These are phyloP conservation scores for Gymnopithys bicolor DNA, from an alignment of 2,797 vertebrate species.

Conservation along the genomic window DNA sequence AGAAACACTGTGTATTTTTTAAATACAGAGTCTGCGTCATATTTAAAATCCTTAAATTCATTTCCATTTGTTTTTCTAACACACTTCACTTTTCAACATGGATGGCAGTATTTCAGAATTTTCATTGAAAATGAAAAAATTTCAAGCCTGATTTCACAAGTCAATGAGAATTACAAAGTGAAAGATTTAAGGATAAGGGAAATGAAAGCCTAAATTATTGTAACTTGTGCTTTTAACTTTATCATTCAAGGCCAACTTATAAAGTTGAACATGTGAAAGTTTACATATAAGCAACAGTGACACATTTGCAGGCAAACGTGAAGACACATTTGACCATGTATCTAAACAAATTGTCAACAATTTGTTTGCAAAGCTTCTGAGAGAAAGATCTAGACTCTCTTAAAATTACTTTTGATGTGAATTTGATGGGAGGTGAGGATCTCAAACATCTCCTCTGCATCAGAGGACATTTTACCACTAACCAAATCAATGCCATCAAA, in stretches of 20 bases:
- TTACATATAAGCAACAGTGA: slow-evolving; percentile 3
- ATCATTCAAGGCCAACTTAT: slow-evolving; percentile 19
- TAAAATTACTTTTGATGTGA: not conserved
- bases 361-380: slow-evolving; percentile 9
- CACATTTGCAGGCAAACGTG: not conserved
- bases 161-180: not conserved
- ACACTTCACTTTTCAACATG: not conserved
- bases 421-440: not conserved
- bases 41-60: not conserved
- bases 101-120: not conserved
- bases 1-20: not conserved
- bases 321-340: not conserved
- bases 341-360: not conserved
- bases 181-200: not conserved
- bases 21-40: not conserved
- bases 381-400: not conserved
- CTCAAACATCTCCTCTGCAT: not conserved
- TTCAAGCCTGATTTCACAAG: not conserved
- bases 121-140: not conserved
- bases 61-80: slow-evolving; percentile 11
- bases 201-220: not conserved
- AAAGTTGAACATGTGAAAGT: slow-evolving; percentile 22
- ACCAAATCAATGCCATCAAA: not conserved
- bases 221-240: slow-evolving; percentile 41
- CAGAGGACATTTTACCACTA: not conserved